phyloP scores from a whole-genome alignment of 2,797 vertebrate genomes.

The Hippopotamyrus pictus region DNA sequence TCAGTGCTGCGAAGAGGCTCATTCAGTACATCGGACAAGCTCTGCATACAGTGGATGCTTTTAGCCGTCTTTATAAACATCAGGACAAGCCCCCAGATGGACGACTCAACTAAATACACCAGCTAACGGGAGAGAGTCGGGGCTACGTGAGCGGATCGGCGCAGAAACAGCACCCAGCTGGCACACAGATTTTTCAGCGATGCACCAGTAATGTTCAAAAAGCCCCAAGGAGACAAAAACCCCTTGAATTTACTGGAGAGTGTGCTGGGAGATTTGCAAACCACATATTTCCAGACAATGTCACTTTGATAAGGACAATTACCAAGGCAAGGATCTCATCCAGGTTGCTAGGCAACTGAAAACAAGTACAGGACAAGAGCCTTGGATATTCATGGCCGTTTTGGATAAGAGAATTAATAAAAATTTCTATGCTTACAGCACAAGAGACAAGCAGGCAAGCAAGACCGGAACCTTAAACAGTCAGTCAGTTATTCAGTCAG shows the following conservation, averaged over 20 bases:
- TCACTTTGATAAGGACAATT: conserved; percentile 30
- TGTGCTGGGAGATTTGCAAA: conserved; percentile 27
- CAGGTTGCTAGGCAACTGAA: conserved; percentile 63
- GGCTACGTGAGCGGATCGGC: not conserved
- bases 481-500: not conserved
- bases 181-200: not conserved
- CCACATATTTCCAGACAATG: conserved; percentile 11
- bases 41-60: not conserved
- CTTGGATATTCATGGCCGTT: conserved; percentile 34
- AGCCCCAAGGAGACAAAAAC: not conserved
- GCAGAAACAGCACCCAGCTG: not conserved
- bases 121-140: not conserved
- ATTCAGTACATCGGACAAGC: not conserved
- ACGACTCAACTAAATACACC: not conserved
- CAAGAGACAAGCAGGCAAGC: not conserved
- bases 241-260: not conserved
- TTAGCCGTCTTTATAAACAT: not conserved
- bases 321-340: conserved; percentile 47
- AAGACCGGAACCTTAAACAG: not conserved
- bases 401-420: not conserved
- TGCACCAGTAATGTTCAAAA: not conserved
- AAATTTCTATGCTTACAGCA: not conserved
- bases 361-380: conserved; percentile 49
- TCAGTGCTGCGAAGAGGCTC: not conserved
- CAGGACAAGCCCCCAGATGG: not conserved